phyloP scores from a whole-genome alignment of 2,113 vertebrate species.

The Hippocampus zosterae region DNA sequence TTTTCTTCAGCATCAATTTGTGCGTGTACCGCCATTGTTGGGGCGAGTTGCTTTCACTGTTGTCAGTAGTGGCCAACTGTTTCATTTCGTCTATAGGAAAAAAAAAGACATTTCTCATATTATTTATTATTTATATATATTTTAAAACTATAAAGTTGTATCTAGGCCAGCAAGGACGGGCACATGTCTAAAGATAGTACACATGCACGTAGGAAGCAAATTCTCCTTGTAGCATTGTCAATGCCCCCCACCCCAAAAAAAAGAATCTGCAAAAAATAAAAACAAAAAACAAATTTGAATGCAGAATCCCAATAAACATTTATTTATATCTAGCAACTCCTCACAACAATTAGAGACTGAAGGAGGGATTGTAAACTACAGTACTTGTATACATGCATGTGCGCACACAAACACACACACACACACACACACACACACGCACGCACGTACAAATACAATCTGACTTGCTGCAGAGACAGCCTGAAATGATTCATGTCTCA shows the following conservation, averaged over 20 bases:
- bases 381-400: slow-evolving; percentile 1
- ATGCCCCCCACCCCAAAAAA: too few species aligned
- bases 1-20: slow-evolving; percentile 35
- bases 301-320: not conserved
- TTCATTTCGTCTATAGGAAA: not conserved
- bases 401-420: not conserved
- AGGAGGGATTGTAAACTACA: not conserved
- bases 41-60: slow-evolving; percentile 6
- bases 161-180: slow-evolving; percentile 51
- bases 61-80: slow-evolving; percentile 18
- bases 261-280: too few species aligned
- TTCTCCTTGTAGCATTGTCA: not conserved
- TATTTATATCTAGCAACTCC: not conserved
- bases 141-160: slow-evolving; percentile 30
- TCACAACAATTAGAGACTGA: not conserved
- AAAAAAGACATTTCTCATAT: not conserved
- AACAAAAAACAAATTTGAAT: not conserved
- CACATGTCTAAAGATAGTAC: not conserved
- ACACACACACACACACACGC: too few species aligned
- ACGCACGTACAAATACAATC: not conserved
- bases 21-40: not conserved
- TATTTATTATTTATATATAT: too few species aligned
- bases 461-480: slow-evolving; percentile 39
- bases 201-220: not conserved
- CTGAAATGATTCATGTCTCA: slow-evolving; percentile 65